Evolutionary conservation across 2,888 invertebrate species (phyloP), one percentile per base, ranked within the genome.

Genomic region (Archips crataeganus): DNA sequence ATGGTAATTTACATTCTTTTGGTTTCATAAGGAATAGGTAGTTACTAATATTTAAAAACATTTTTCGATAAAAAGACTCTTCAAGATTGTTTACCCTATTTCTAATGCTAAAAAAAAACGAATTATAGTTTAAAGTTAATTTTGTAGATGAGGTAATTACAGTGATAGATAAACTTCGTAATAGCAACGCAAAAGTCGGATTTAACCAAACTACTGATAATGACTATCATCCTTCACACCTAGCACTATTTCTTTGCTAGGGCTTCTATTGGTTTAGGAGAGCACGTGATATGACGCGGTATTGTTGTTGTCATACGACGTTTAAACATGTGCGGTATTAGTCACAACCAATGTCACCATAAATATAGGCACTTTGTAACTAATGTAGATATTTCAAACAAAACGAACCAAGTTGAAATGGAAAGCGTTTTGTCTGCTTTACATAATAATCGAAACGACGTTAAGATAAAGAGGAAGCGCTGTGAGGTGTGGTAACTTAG

Each of bases 271-370:
- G 68, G 60, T 61, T 66, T 59, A 72, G 45, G 71, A 75, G 75
- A 86, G 86, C 91, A 91, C 88, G 89, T 90, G 90, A 90, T 77
- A 79, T 90, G 89, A 90, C 87, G 86, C 81, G 57, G 9, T 68
- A 34, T 49, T 45, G 45, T 15, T 13, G 34, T 64, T 34, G 45
- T n/a, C 49, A 9, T 49, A 34, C 45, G 32, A 32, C 39, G 54
- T 51, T 39, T 13, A 42, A 45, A 23, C n/a, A 32, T 57, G 23
- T 32, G 57, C 32, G 11, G 32, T 32, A 57, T 57, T 57, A 23
- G 57, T 57, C 57, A 57, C 57, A 57, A 32, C 57, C 23, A 2
- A 57, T 57, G 11, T 54, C 10, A 32, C 2, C 57, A 32, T 57
- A n/a, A n/a, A n/a, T n/a, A 1, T 39, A 39, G 39, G 39, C 6